A percentile compares a stretch with the other conserved stretches of the same genome.
Conservation (phyloP, 2,797 vertebrate species). For the Gobionotothen gibberifrons region DNA sequence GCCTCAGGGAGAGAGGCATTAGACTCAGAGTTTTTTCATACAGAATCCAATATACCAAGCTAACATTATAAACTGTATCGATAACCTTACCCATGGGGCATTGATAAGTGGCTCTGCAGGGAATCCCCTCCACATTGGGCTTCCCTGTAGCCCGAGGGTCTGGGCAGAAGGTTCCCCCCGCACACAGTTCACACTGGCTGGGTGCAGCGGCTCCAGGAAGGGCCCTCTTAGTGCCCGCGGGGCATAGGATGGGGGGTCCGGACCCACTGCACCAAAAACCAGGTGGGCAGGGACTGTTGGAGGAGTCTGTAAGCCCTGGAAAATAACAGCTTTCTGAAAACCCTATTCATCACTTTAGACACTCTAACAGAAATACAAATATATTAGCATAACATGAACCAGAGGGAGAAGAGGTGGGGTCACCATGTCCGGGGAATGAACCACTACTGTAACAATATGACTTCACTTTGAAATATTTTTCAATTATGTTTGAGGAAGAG, state of each 20-base stretch:
- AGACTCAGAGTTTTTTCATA: neutral
- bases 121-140: conserved; percentile 85
- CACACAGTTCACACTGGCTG: conserved; percentile 87
- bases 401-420: neutral
- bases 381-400: conserved; percentile 11
- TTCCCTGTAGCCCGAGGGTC: conserved; percentile 80
- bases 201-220: conserved; percentile 85
- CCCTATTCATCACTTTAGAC: neutral
- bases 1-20: neutral
- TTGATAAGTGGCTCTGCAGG: conserved; percentile 88
- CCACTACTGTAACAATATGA: neutral
- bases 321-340: conserved; percentile 6
- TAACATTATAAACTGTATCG: neutral
- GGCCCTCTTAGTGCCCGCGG: conserved; percentile 87
- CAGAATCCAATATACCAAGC: neutral
- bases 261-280: conserved; percentile 92
- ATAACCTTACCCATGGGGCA: conserved; percentile 86
- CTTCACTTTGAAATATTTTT: conserved; percentile 10
- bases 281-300: conserved; percentile 86
- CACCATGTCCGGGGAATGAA: conserved; percentile 21
- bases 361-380: neutral
- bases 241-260: conserved; percentile 86
- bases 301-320: conserved; percentile 80
- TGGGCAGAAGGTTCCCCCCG: conserved; percentile 88
- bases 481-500: conserved; percentile 19